Evolutionary conservation across 2,888 invertebrate genomes (phyloP).

Genomic region (Shargacucullia verbasci): DNA sequence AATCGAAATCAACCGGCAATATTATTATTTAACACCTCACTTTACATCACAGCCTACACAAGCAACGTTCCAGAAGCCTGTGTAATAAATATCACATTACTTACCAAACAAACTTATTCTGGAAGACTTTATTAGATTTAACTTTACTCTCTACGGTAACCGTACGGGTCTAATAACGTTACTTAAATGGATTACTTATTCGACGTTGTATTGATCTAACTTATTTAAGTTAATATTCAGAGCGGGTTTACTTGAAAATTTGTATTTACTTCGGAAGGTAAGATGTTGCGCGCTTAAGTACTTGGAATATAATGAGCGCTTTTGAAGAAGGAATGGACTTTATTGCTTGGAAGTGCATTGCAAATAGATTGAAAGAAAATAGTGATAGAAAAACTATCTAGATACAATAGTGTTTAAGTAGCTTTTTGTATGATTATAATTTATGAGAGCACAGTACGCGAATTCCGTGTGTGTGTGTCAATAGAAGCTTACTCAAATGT

Average conservation of each 20-base stretch:
- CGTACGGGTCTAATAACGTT: slow-evolving; percentile 1
- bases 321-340: slow-evolving; percentile 7
- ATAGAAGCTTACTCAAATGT: too few relatives aligned
- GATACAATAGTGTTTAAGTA: too few relatives aligned
- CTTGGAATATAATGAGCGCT: slow-evolving; percentile 13
- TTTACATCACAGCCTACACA: too few relatives aligned
- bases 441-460: too few relatives aligned
- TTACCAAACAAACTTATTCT: not conserved
- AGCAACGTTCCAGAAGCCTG: too few relatives aligned
- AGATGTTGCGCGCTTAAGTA: not conserved
- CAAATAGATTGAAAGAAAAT: too few relatives aligned
- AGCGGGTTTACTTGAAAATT: not conserved
- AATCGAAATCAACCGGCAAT: too few relatives aligned
- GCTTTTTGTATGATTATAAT: too few relatives aligned
- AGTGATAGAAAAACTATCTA: too few relatives aligned
- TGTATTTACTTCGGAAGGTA: not conserved
- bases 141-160: not conserved
- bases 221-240: slow-evolving; percentile 5
- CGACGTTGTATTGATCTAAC: not conserved
- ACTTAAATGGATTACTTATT: slow-evolving; percentile 1
- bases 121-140: not conserved
- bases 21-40: too few relatives aligned
- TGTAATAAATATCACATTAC: not conserved
- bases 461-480: too few relatives aligned
- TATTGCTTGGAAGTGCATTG: too few relatives aligned